A percentile compares a stretch with the other conserved stretches of the same genome.
phyloP scores from a whole-genome alignment of 2,888 invertebrate genomes.

The Lampropteryx suffumata region DNA sequence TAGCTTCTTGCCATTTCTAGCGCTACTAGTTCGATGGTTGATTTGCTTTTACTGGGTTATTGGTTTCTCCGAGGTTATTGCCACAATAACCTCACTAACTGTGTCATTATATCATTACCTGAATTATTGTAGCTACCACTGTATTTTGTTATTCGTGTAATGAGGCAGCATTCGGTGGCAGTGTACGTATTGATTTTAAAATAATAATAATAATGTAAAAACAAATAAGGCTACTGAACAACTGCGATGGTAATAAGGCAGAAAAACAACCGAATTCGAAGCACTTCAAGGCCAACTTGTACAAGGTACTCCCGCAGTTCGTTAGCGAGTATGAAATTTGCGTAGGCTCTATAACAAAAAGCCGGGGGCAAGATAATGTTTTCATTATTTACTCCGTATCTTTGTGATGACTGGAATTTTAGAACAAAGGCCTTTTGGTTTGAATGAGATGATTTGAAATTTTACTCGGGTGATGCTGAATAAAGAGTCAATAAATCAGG shows the following conservation, averaged over 20 bases:
- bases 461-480: conserved; percentile 1
- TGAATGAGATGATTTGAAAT: conserved; percentile 27
- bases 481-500: conserved; percentile 10
- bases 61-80: too few relatives aligned
- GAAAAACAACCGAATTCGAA: conserved; percentile 7
- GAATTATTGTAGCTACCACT: too few relatives aligned
- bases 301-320: neutral
- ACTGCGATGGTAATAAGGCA: neutral
- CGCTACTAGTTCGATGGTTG: too few relatives aligned
- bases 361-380: conserved; percentile 36
- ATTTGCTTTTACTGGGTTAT: too few relatives aligned
- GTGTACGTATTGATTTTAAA: neutral
- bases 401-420: conserved; percentile 40
- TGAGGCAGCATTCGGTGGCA: too few relatives aligned
- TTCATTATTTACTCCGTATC: conserved; percentile 42
- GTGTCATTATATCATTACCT: too few relatives aligned
- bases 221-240: too few relatives aligned
- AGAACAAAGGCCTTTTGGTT: conserved; percentile 36
- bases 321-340: conserved; percentile 30
- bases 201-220: neutral
- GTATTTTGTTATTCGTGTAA: too few relatives aligned
- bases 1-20: too few relatives aligned
- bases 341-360: conserved; percentile 30
- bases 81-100: too few relatives aligned
- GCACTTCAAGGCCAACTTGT: conserved; percentile 5